phyloP scores from a whole-genome alignment of 2,113 vertebrate species.

The Epinephelus fuscoguttatus region DNA sequence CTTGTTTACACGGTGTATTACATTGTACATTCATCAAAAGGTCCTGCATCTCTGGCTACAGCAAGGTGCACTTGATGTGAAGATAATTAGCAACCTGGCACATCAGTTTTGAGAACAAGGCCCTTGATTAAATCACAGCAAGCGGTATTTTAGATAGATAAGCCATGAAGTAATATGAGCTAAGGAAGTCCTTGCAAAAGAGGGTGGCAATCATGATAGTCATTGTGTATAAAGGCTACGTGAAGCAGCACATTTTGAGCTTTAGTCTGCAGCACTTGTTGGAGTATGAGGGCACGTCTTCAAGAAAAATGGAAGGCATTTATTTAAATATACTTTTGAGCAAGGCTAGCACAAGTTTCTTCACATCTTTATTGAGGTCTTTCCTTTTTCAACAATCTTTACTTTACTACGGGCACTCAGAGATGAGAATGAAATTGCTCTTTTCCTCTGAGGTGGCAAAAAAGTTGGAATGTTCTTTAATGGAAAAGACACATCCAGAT shows the following conservation, averaged over 20 bases:
- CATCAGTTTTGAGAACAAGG: not conserved
- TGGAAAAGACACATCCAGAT: not conserved
- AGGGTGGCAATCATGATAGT: not conserved
- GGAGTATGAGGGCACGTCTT: not conserved
- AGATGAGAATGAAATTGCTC: not conserved
- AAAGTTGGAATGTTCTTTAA: not conserved
- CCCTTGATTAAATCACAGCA: slow-evolving; percentile 31
- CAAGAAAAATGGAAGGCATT: too few species aligned
- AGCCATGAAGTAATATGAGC: not conserved
- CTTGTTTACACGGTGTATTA: not conserved
- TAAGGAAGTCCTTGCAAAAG: not conserved
- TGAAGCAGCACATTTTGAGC: not conserved
- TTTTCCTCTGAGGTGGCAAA: not conserved
- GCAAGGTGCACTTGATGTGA: not conserved
- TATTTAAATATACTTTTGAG: not conserved
- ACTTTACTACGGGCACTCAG: not conserved
- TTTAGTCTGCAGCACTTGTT: not conserved
- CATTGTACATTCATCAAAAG: not conserved
- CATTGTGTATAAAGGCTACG: not conserved
- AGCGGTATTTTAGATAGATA: not conserved
- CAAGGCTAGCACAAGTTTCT: not conserved
- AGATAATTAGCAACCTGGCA: slow-evolving; percentile 4
- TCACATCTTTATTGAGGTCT: not conserved
- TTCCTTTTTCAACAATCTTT: too few species aligned
- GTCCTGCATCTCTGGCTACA: not conserved